phyloP scores from a whole-genome alignment of 2,888 invertebrate genomes.

The Pristionchus mayeri region DNA sequence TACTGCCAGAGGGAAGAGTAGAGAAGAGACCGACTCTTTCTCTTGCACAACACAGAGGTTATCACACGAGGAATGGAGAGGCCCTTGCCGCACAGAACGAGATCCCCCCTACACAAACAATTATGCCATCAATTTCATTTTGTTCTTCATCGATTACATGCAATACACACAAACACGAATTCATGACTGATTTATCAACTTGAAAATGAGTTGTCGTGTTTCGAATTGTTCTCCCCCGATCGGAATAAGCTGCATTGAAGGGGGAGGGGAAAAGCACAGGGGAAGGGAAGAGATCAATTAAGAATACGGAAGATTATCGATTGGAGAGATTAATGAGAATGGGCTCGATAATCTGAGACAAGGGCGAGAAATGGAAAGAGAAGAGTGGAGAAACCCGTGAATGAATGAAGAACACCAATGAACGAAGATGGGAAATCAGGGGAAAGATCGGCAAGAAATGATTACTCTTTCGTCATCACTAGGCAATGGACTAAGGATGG shows the following conservation, averaged over 20 bases:
- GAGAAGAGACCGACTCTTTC: not conserved
- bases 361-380: slow-evolving; percentile 41
- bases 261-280: slow-evolving; percentile 28
- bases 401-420: not conserved
- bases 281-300: slow-evolving; percentile 31
- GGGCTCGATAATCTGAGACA: slow-evolving; percentile 1
- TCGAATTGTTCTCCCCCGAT: not conserved
- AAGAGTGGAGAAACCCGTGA: slow-evolving; percentile 23
- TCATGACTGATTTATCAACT: not conserved
- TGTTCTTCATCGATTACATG: not conserved
- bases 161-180: not conserved
- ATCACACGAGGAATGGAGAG: not conserved
- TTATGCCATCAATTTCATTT: not conserved
- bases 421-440: not conserved
- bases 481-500: slow-evolving; percentile 26
- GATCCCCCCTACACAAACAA: too few species aligned
- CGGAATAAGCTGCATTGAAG: not conserved
- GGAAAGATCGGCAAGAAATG: slow-evolving; percentile 22
- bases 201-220: not conserved
- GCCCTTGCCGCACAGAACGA: not conserved
- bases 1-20: slow-evolving; percentile 2
- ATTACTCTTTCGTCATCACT: slow-evolving; percentile 27
- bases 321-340: not conserved
- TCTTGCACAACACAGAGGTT: too few species aligned
- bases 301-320: slow-evolving; percentile 39